These are phyloP conservation scores for Papilio polyxenes DNA, from an alignment of 1,140 invertebrate species.

Conservation along the genomic window DNA sequence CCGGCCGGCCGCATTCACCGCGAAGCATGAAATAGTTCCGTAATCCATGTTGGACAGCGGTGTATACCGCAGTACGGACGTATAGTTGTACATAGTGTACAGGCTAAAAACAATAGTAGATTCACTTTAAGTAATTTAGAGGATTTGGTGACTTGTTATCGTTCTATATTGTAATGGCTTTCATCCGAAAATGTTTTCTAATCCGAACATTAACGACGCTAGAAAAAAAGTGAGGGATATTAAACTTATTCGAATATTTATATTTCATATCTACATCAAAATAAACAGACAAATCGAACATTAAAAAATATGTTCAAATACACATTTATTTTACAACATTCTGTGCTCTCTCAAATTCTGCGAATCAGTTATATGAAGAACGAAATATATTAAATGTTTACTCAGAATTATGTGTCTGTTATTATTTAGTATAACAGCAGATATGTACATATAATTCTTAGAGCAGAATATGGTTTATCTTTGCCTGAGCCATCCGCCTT, in stretches of 20 bases:
- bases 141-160: too few species aligned
- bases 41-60: constrained; percentile 89
- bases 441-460: too few species aligned
- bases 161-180: too few species aligned
- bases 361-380: not conserved
- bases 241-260: too few species aligned
- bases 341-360: not conserved
- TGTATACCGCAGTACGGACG: constrained; percentile 83
- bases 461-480: not conserved
- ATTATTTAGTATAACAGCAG: too few species aligned
- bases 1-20: constrained; percentile 86
- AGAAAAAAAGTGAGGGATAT: too few species aligned
- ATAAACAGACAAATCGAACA: too few species aligned
- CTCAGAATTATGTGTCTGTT: not conserved
- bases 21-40: constrained; percentile 87
- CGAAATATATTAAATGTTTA: not conserved
- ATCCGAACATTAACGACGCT: too few species aligned
- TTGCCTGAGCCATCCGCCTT: too few species aligned
- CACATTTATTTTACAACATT: not conserved
- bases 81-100: constrained; percentile 59
- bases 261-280: too few species aligned
- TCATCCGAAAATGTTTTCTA: too few species aligned
- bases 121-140: not conserved
- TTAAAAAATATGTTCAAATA: not conserved
- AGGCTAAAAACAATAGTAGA: constrained; percentile 43